Conservation (phyloP, 2,797 vertebrate species). For the Eulemur albifrons region DNA sequence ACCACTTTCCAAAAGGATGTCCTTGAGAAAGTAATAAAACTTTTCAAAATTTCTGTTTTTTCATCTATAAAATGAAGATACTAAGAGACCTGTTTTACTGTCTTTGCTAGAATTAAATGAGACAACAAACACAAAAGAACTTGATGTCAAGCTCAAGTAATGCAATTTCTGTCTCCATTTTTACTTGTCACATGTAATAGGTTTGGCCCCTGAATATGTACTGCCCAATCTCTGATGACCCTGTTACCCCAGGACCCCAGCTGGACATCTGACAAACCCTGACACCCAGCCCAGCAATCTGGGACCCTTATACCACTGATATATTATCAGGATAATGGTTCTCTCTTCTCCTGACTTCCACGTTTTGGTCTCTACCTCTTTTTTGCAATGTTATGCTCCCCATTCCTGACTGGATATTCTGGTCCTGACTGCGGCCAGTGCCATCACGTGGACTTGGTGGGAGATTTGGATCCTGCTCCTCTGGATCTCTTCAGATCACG, state of each 20-base stretch:
- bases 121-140: background rate
- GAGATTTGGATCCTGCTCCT: background rate
- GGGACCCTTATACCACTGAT: no score
- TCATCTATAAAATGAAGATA: background rate
- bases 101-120: background rate
- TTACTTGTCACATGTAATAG: background rate
- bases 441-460: background rate
- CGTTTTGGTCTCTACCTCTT: background rate
- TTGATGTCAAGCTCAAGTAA: background rate
- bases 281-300: no score
- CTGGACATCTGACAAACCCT: background rate
- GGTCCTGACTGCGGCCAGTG: background rate
- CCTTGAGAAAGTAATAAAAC: background rate
- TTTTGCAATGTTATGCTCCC: background rate
- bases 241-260: background rate
- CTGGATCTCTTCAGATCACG: background rate
- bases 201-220: accelerated
- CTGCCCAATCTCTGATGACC: no score
- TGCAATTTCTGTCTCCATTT: background rate
- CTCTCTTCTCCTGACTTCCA: background rate
- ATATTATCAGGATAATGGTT: background rate
- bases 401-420: background rate
- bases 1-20: background rate
- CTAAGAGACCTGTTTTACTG: background rate
- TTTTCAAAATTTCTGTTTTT: background rate